Evolutionary conservation across 2,888 invertebrate species (phyloP).

Genomic region (Sminthurides aquaticus): DNA sequence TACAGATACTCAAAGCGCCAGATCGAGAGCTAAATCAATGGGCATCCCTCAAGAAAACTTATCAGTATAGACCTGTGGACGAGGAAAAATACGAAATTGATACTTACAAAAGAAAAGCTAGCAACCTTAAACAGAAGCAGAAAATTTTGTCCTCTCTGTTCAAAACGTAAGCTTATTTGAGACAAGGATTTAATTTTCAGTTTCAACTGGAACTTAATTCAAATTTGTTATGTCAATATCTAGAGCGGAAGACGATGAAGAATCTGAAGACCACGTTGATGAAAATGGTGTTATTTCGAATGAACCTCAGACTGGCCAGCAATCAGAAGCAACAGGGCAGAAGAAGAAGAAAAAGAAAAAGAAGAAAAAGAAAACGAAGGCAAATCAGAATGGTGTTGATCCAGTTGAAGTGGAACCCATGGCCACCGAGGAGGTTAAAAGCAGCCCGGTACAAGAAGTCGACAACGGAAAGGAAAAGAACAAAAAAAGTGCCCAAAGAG

Average conservation of each 20-base stretch:
- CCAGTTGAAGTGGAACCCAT: not conserved
- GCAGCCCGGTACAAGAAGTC: not conserved
- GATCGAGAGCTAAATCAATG: constrained; percentile 91
- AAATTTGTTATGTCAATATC: too few species aligned
- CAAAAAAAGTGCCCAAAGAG: too few species aligned
- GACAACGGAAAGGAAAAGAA: constrained; percentile 14
- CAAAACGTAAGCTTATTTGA: constrained; percentile 47
- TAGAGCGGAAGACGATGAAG: constrained; percentile 3
- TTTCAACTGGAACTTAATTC: not conserved
- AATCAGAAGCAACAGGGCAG: constrained; percentile 13
- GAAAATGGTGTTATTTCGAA: constrained; percentile 45
- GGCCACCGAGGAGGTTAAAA: not conserved
- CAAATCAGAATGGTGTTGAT: constrained; percentile 38
- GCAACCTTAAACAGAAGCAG: constrained; percentile 65
- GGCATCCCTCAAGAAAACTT: constrained; percentile 83
- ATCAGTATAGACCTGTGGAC: constrained; percentile 66
- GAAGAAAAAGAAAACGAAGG: constrained; percentile 23
- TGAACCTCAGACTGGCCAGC: constrained; percentile 13
- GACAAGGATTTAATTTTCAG: not conserved
- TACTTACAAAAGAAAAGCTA: constrained; percentile 65
- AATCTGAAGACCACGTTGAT: constrained; percentile 45
- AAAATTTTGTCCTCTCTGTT: constrained; percentile 74
- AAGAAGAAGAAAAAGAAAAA: constrained; percentile 24
- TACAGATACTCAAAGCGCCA: constrained; percentile 76
- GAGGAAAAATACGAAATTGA: constrained; percentile 73